These are phyloP conservation scores for Omphaloscelis lunosa DNA, from an alignment of 2,888 invertebrate species.

Conservation along the genomic window DNA sequence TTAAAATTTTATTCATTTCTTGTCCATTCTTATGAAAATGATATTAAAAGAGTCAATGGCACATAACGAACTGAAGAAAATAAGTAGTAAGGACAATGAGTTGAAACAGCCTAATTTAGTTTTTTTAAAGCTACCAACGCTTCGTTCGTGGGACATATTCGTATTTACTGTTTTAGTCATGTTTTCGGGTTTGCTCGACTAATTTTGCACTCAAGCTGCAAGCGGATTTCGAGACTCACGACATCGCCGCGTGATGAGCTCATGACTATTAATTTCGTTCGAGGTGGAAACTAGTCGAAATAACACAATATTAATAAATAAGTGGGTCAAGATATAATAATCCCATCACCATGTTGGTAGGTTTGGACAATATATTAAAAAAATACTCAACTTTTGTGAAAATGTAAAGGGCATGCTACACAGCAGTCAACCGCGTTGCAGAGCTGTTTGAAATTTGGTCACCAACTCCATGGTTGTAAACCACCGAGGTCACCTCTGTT, in stretches of 20 bases:
- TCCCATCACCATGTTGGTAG: slow-evolving; percentile 1
- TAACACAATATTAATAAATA: neutral
- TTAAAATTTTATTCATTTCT: neutral
- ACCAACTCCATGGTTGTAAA: no score
- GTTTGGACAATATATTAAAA: neutral
- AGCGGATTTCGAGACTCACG: neutral
- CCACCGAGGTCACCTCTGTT: no score
- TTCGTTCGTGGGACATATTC: neutral
- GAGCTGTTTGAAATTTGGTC: no score
- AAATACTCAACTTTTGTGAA: neutral
- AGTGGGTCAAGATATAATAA: neutral
- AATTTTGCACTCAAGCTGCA: neutral
- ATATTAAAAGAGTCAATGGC: neutral
- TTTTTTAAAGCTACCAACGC: neutral
- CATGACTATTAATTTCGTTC: neutral
- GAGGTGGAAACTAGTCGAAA: neutral
- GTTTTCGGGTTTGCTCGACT: neutral
- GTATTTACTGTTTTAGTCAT: neutral
- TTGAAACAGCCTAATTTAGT: neutral
- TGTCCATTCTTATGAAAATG: slow-evolving; percentile 8
- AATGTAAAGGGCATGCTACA: no score
- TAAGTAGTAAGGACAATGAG: neutral
- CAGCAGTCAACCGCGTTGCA: no score
- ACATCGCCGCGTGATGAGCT: neutral
- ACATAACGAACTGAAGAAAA: neutral